Evolutionary conservation across 2,888 invertebrate species (phyloP).

Genomic region (Phytoseiulus persimilis): DNA sequence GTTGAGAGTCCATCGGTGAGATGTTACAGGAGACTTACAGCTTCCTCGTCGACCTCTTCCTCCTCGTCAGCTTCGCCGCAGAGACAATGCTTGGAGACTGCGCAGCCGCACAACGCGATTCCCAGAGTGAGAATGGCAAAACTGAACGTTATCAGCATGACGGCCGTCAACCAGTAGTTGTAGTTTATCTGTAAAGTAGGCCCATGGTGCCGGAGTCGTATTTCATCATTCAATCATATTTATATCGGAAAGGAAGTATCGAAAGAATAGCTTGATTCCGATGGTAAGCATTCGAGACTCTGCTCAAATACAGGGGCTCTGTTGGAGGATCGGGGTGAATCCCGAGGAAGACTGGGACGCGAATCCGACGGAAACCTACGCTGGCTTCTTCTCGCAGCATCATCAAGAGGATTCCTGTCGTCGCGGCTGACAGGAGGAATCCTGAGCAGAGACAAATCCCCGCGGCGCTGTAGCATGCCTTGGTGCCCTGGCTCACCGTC

Average conservation of each 20-base stretch:
- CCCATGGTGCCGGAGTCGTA: not conserved
- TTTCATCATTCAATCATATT: too few species aligned
- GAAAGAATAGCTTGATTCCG: too few species aligned
- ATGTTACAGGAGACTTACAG: not conserved
- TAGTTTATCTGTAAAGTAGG: not conserved
- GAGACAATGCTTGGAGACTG: constrained; percentile 12
- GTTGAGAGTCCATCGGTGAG: not conserved
- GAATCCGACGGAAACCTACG: not conserved
- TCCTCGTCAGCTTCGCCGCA: constrained; percentile 24
- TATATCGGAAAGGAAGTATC: too few species aligned
- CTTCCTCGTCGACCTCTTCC: constrained; percentile 13
- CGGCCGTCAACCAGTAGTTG: constrained; percentile 25
- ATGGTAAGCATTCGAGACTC: too few species aligned
- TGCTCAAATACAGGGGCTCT: too few species aligned
- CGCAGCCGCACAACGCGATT: constrained; percentile 19
- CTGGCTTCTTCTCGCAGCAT: constrained; percentile 24
- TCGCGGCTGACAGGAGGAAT: constrained; percentile 13
- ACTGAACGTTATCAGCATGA: constrained; percentile 24
- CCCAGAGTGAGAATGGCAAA: constrained; percentile 12
- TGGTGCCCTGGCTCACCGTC: constrained; percentile 31
- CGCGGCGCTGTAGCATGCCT: constrained; percentile 31
- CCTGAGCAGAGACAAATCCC: constrained; percentile 34
- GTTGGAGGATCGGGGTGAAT: too few species aligned
- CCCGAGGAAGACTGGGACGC: not conserved
- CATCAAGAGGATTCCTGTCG: constrained; percentile 11